Conservation (phyloP, 2,888 invertebrate species). For the Napeogenes sylphis region DNA sequence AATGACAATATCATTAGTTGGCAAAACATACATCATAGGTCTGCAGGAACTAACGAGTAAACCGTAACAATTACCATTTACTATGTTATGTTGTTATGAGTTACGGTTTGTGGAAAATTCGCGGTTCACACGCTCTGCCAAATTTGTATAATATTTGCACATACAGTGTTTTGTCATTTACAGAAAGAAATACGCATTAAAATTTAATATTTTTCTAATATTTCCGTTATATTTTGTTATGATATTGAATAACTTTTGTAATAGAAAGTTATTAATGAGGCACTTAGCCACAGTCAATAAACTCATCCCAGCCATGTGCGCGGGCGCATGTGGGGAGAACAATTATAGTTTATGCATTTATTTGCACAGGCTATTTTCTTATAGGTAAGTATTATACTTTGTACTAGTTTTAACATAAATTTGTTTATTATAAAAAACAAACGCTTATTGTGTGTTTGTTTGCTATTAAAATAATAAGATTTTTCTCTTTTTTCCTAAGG, state of each 20-base stretch:
- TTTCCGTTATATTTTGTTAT: too few relatives aligned
- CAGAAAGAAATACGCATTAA: not conserved
- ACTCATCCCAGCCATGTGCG: slow-evolving; percentile 20
- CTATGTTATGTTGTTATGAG: slow-evolving; percentile 9
- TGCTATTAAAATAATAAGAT: too few relatives aligned
- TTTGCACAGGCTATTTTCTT: not conserved
- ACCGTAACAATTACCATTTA: slow-evolving; percentile 14
- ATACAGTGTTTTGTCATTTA: not conserved
- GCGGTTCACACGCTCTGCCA: slow-evolving; percentile 8
- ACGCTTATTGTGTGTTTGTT: too few relatives aligned
- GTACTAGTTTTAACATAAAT: too few relatives aligned
- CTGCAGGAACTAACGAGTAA: slow-evolving; percentile 22
- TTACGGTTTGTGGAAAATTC: slow-evolving; percentile 16
- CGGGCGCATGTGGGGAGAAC: slow-evolving; percentile 8
- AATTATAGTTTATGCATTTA: not conserved
- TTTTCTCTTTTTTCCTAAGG: too few relatives aligned
- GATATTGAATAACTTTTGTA: not conserved
- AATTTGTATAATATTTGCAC: not conserved
- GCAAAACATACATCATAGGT: not conserved
- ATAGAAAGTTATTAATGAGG: not conserved
- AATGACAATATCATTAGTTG: slow-evolving; percentile 1
- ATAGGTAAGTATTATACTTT: not conserved
- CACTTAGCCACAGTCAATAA: slow-evolving; percentile 17
- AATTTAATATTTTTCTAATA: not conserved
- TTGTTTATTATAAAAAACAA: too few relatives aligned